Evolutionary conservation across 2,888 invertebrate species (phyloP).

Genomic region (Melanchra persicariae): DNA sequence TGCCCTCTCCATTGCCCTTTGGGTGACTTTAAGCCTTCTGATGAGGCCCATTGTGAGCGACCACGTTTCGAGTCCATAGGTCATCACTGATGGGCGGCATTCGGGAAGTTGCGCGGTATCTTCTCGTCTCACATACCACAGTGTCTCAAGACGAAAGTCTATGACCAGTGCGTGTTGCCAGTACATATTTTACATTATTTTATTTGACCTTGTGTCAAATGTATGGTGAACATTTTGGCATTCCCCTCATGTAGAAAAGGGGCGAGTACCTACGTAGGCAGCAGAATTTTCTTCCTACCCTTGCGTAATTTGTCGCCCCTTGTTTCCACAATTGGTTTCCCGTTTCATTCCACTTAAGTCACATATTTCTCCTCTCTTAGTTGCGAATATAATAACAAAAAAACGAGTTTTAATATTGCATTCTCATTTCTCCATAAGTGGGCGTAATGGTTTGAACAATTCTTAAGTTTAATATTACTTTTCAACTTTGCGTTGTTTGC

Average conservation of each 20-base stretch:
- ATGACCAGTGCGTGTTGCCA: background rate
- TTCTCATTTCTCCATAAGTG: constrained; percentile 24
- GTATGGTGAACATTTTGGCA: constrained; percentile 19
- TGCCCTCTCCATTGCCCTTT: too few relatives aligned
- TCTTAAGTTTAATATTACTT: constrained; percentile 51
- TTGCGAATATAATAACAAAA: constrained; percentile 58
- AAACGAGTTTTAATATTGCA: constrained; percentile 42
- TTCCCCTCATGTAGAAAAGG: constrained; percentile 29
- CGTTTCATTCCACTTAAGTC: constrained; percentile 44
- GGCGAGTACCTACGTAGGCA: background rate
- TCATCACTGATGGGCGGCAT: too few relatives aligned
- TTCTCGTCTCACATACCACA: too few relatives aligned
- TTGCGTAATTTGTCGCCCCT: constrained; percentile 48
- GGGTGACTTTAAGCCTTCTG: too few relatives aligned
- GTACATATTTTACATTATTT: background rate
- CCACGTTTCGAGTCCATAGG: too few relatives aligned
- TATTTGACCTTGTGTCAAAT: background rate
- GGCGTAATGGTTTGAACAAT: constrained; percentile 38
- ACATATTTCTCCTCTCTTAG: constrained; percentile 42
- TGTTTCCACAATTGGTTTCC: constrained; percentile 52
- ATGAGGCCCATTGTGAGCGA: too few relatives aligned
- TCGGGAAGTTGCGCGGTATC: too few relatives aligned
- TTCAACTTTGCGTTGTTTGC: constrained; percentile 34
- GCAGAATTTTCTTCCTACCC: constrained; percentile 18
- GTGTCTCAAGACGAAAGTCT: too few relatives aligned